Conservation (phyloP, 2,797 vertebrate species). For the Steatocranus sp. region DNA sequence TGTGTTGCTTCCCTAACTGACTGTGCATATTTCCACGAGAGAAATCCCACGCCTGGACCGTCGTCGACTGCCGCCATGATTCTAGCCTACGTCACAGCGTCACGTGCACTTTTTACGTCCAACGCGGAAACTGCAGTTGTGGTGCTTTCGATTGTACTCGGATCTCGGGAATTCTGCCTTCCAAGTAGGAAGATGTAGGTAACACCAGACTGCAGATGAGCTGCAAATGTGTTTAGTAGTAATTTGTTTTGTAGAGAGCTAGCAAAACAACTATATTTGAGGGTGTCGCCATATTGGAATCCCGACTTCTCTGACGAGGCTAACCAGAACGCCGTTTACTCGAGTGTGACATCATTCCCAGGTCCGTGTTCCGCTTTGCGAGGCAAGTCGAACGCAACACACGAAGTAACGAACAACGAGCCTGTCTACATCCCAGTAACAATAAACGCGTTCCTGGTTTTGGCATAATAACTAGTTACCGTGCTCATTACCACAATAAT, state of each 20-base stretch:
- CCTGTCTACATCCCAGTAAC: neutral
- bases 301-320: neutral
- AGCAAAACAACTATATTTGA: neutral
- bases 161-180: accelerated
- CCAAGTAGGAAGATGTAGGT: neutral
- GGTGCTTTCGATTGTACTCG: accelerated
- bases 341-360: neutral
- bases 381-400: accelerated
- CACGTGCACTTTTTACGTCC: accelerated
- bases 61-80: neutral
- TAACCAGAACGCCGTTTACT: neutral
- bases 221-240: neutral
- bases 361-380: neutral
- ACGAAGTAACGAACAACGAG: accelerated
- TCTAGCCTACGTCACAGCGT: accelerated
- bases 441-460: neutral
- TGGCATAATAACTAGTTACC: neutral
- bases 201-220: neutral
- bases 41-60: neutral
- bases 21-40: neutral
- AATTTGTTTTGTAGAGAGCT: neutral
- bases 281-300: accelerated
- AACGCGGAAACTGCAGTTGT: accelerated
- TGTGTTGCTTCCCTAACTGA: neutral
- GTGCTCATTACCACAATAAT: neutral